A percentile compares a stretch with the other conserved stretches of the same genome.
phyloP scores from a whole-genome alignment of 2,888 invertebrate species.

The Hylaea fasciaria region DNA sequence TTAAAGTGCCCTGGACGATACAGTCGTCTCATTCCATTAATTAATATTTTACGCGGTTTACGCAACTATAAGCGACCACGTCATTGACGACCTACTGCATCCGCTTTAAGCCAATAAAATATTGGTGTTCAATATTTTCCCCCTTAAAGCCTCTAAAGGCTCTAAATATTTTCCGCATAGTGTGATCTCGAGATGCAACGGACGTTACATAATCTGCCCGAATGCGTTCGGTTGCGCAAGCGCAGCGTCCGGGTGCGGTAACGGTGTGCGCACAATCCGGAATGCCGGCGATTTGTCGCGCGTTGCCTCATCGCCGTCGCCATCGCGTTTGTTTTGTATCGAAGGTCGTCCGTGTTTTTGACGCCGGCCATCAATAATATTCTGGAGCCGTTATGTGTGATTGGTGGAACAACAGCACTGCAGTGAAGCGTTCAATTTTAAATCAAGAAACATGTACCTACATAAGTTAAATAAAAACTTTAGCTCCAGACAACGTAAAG shows the following conservation, averaged over 20 bases:
- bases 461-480: neutral
- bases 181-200: conserved; percentile 62
- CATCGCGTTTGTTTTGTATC: conserved; percentile 37
- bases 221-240: conserved; percentile 77
- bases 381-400: conserved; percentile 36
- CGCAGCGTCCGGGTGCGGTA: conserved; percentile 73
- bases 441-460: neutral
- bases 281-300: conserved; percentile 78
- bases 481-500: neutral
- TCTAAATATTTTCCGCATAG: conserved; percentile 35
- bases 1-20: neutral
- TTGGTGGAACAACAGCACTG: conserved; percentile 20
- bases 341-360: conserved; percentile 44
- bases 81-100: too few species aligned
- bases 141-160: too few species aligned
- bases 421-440: conserved; percentile 2
- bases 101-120: too few species aligned
- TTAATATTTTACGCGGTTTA: too few species aligned
- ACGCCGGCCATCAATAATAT: conserved; percentile 38
- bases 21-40: too few species aligned
- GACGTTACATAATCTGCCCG: conserved; percentile 71
- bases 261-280: conserved; percentile 78
- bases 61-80: too few species aligned
- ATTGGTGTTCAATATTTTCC: too few species aligned
- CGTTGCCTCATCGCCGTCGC: conserved; percentile 68